Evolutionary conservation across 2,113 vertebrate species (phyloP).

Genomic region (Drymodes brunneopygia): DNA sequence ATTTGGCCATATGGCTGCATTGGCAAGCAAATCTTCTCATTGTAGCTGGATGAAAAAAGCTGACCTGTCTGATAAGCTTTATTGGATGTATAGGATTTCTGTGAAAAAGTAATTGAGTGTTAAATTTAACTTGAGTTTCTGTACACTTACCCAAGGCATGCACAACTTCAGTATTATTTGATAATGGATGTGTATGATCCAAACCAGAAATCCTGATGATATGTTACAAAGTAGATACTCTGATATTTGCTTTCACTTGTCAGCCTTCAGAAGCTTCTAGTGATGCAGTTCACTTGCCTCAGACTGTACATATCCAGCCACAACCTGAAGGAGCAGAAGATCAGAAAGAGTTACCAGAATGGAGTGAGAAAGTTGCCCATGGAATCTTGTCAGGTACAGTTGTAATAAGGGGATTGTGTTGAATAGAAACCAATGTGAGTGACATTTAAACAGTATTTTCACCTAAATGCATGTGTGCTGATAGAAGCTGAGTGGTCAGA

Average conservation of each 20-base stretch:
- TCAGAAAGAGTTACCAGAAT: slow-evolving; percentile 82
- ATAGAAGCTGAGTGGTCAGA: neutral
- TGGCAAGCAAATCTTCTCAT: neutral
- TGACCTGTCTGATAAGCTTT: neutral
- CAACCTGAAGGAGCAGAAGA: slow-evolving; percentile 66
- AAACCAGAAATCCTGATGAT: neutral
- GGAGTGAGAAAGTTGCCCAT: slow-evolving; percentile 94
- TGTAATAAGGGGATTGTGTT: neutral
- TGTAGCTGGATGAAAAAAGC: neutral
- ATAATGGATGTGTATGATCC: neutral
- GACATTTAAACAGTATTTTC: neutral
- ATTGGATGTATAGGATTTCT: neutral
- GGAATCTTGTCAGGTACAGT: slow-evolving; percentile 90
- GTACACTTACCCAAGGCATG: neutral
- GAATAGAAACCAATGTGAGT: neutral
- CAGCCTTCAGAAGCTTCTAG: slow-evolving; percentile 79
- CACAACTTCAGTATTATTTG: neutral
- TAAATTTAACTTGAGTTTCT: neutral
- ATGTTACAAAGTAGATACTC: neutral
- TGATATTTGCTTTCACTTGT: neutral
- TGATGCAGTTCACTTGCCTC: slow-evolving; percentile 82
- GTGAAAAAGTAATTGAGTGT: neutral
- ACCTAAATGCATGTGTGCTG: neutral
- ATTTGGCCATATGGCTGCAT: neutral
- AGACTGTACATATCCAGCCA: slow-evolving; percentile 80